phyloP scores from a whole-genome alignment of 2,888 invertebrate species.

The Morinoia aosen region DNA sequence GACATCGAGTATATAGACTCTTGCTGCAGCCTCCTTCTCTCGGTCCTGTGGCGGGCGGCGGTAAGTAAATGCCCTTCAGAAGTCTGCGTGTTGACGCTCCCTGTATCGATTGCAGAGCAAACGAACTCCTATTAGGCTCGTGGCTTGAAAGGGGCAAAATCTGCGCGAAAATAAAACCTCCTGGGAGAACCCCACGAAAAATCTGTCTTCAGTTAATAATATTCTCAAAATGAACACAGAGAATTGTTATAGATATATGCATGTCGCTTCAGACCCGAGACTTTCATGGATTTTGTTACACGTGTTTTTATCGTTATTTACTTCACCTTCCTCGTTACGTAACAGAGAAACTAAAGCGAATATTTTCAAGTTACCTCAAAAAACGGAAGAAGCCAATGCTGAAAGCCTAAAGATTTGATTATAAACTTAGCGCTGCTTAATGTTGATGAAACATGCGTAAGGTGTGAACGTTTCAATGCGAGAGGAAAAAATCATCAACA shows the following conservation, averaged over 20 bases:
- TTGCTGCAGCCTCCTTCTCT: not conserved
- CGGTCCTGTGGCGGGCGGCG: not conserved
- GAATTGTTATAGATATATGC: too few relatives aligned
- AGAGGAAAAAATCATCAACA: too few relatives aligned
- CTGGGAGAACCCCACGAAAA: not conserved
- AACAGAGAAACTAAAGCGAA: not conserved
- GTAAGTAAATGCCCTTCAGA: not conserved
- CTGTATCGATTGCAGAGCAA: slow-evolving; percentile 12
- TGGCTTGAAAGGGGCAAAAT: not conserved
- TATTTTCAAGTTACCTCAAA: not conserved
- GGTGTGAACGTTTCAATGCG: too few relatives aligned
- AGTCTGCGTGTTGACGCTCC: not conserved
- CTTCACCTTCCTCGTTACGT: not conserved
- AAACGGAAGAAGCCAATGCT: not conserved
- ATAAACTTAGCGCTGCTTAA: too few relatives aligned
- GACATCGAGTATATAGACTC: too few relatives aligned
- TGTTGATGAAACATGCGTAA: too few relatives aligned
- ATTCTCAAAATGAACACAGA: not conserved
- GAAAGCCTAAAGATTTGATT: too few relatives aligned
- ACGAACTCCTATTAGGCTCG: slow-evolving; percentile 2
- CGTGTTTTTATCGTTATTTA: not conserved
- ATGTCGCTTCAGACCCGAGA: too few relatives aligned
- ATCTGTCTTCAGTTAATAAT: not conserved
- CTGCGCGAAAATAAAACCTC: not conserved
- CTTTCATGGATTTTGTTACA: not conserved